Conservation (phyloP, 2,888 invertebrate species). For the Andrena praecox region DNA sequence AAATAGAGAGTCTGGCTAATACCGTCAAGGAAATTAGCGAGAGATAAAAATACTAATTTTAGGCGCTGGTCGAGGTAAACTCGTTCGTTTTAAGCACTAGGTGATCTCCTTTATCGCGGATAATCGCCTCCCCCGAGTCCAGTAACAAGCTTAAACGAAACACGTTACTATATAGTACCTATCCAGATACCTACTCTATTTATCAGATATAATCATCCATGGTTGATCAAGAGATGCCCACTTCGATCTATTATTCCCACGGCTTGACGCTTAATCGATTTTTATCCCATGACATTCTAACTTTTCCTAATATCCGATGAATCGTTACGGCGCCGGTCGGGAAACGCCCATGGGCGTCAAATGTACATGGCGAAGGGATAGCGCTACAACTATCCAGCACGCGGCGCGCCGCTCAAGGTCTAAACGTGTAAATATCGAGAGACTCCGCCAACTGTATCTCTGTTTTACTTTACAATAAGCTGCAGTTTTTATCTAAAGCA, state of each 20-base stretch:
- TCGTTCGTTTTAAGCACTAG: background rate
- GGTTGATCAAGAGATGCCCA: background rate
- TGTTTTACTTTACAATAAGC: background rate
- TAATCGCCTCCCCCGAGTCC: background rate
- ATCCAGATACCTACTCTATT: background rate
- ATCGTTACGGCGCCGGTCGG: no score
- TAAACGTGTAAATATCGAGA: no score
- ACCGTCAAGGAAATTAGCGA: slow-evolving; percentile 12
- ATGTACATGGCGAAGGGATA: no score
- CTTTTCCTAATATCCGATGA: no score
- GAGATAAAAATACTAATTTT: slow-evolving; percentile 1
- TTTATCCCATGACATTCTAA: no score
- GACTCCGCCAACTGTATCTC: no score
- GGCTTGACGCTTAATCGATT: no score
- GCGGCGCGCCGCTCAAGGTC: no score
- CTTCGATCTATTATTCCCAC: no score
- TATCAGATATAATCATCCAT: background rate
- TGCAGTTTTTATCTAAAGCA: background rate
- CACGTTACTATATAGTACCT: background rate
- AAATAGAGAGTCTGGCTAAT: slow-evolving; percentile 5
- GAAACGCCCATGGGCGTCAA: no score
- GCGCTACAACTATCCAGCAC: no score
- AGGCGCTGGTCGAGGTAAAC: background rate
- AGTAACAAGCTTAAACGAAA: background rate
- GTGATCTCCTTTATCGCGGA: background rate